These are phyloP conservation scores for Rana temporaria DNA, from an alignment of 2,113 vertebrate genomes.

Conservation along the genomic window DNA sequence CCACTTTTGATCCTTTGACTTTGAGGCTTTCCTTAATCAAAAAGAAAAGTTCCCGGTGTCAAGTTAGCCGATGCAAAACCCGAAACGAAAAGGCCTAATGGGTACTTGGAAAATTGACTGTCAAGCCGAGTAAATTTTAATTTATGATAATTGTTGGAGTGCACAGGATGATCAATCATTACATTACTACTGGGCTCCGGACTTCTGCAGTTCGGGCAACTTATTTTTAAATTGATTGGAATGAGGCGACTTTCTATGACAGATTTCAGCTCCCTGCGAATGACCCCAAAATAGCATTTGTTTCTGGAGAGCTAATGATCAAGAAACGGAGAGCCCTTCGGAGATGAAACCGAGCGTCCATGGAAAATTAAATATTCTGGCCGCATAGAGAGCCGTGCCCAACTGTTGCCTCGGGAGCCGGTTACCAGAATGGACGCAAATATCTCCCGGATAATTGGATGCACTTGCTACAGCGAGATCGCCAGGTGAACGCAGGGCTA, in stretches of 20 bases:
- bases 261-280: background rate
- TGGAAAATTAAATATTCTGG: constrained; percentile 33
- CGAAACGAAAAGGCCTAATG: background rate
- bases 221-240: constrained; percentile 10
- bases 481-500: constrained; percentile 22
- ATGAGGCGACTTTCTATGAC: background rate
- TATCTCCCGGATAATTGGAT: constrained; percentile 46
- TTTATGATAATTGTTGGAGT: background rate
- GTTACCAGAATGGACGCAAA: background rate
- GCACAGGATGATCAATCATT: background rate
- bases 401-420: constrained; percentile 4
- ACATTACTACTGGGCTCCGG: background rate
- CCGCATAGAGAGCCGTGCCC: background rate
- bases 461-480: constrained; percentile 24
- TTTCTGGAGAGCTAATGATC: constrained; percentile 19
- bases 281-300: constrained; percentile 6
- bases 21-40: background rate
- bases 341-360: background rate
- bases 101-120: background rate
- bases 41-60: background rate
- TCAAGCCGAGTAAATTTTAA: background rate
- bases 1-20: background rate
- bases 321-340: background rate
- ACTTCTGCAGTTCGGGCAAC: background rate
- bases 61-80: background rate